Conservation (phyloP, 2,888 invertebrate species). For the Tanytarsus gracilentus region DNA sequence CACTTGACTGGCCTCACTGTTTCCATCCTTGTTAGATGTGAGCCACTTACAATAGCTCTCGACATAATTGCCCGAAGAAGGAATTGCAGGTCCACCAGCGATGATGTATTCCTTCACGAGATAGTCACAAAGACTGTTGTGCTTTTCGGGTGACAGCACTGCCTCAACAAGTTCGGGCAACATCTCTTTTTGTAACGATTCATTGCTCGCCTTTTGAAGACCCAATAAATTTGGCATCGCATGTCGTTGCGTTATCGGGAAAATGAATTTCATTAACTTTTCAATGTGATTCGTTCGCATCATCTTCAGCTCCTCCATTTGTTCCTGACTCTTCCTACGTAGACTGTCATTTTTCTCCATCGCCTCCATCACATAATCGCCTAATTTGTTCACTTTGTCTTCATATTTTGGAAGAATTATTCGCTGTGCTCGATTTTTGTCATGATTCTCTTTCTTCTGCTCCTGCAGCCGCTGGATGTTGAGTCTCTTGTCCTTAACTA, state of each 20-base stretch:
- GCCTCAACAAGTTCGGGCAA: conserved; percentile 52
- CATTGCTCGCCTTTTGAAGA: conserved; percentile 8
- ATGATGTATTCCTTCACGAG: conserved; percentile 53
- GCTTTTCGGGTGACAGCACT: conserved; percentile 55
- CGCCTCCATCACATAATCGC: conserved; percentile 48
- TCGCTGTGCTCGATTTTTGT: conserved; percentile 43
- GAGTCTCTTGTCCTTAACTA: conserved; percentile 42
- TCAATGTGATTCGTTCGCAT: conserved; percentile 50
- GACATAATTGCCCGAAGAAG: conserved; percentile 70
- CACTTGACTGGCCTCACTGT: conserved; percentile 37
- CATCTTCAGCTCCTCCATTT: conserved; percentile 50
- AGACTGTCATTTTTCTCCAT: conserved; percentile 47
- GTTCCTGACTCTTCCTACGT: conserved; percentile 44
- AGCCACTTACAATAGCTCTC: conserved; percentile 70
- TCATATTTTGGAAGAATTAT: conserved; percentile 53
- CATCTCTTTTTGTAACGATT: conserved; percentile 45
- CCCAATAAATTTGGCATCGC: no score
- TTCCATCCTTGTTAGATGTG: conserved; percentile 44
- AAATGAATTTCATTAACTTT: conserved; percentile 58
- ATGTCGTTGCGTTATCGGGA: conserved; percentile 52
- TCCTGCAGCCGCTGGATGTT: conserved; percentile 44
- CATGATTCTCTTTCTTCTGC: conserved; percentile 44
- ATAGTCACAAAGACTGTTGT: conserved; percentile 33
- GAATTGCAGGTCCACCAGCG: conserved; percentile 67
- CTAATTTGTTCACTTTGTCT: conserved; percentile 52